phyloP scores from a whole-genome alignment of 2,113 vertebrate species.

The Accipiter cooperii region DNA sequence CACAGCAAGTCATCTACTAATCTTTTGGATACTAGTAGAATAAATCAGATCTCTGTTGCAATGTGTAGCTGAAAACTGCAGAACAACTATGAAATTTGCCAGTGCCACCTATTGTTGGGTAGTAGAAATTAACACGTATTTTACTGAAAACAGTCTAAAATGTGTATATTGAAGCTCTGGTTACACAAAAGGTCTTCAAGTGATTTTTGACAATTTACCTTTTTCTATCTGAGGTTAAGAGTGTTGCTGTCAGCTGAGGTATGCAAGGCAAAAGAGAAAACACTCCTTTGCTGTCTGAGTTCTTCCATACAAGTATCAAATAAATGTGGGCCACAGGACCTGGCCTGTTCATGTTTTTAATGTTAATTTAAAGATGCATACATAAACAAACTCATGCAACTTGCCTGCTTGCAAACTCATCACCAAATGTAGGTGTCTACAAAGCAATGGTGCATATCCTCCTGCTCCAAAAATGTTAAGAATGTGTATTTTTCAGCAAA shows the following conservation, averaged over 20 bases:
- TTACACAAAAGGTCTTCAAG: not conserved
- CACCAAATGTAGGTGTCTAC: not conserved
- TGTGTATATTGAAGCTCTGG: not conserved
- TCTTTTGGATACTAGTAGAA: not conserved
- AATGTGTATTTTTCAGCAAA: not conserved
- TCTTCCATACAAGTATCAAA: not conserved
- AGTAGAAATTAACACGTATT: not conserved
- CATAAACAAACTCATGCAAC: not conserved
- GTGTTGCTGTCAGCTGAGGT: not conserved
- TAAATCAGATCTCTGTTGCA: not conserved
- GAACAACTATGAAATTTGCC: not conserved
- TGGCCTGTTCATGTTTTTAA: fast-evolving
- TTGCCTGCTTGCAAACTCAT: not conserved
- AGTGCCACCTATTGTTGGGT: not conserved
- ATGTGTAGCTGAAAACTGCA: not conserved
- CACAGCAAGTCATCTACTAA: not conserved
- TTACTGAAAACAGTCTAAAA: not conserved
- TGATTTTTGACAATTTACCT: not conserved
- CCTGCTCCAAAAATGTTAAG: not conserved
- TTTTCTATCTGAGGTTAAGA: not conserved
- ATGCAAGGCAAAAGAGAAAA: not conserved
- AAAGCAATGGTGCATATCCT: not conserved
- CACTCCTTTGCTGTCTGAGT: not conserved
- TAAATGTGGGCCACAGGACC: not conserved
- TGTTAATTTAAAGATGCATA: not conserved